These are phyloP conservation scores for Megamerina dolium DNA, from an alignment of 2,888 invertebrate genomes.

Conservation along the genomic window DNA sequence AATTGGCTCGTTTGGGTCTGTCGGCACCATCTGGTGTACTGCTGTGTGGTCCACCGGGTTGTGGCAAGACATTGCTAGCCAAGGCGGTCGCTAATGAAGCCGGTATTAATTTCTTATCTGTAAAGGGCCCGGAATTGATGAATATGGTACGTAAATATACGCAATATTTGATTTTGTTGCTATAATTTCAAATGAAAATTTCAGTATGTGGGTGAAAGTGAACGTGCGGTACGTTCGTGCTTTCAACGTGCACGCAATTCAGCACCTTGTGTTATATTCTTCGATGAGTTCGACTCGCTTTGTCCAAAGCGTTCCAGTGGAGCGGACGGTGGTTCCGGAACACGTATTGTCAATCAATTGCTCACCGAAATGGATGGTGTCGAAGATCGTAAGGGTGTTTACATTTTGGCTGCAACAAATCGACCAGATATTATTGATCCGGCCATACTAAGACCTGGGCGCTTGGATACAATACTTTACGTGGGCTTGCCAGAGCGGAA, in stretches of 20 bases:
- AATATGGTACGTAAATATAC: constrained; percentile 70
- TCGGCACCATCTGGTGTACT: constrained; percentile 82
- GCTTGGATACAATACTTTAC: constrained; percentile 83
- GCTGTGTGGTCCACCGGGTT: constrained; percentile 95
- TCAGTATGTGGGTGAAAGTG: constrained; percentile 97
- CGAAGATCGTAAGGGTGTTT: constrained; percentile 85
- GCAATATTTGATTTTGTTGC: not conserved
- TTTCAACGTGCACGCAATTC: constrained; percentile 93
- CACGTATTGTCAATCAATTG: constrained; percentile 91
- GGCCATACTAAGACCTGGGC: constrained; percentile 81
- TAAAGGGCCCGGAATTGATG: constrained; percentile 95
- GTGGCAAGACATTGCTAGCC: constrained; percentile 92
- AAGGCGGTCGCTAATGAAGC: constrained; percentile 99
- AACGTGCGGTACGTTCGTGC: constrained; percentile 91
- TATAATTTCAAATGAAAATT: constrained; percentile 21
- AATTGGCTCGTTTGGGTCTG: constrained; percentile 72
- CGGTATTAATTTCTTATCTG: constrained; percentile 96
- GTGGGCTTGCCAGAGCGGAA: constrained; percentile 76
- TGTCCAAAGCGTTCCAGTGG: constrained; percentile 83
- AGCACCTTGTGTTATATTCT: constrained; percentile 96
- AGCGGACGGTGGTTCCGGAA: constrained; percentile 65
- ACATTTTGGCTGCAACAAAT: constrained; percentile 93
- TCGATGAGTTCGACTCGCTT: constrained; percentile 95
- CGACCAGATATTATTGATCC: constrained; percentile 95
- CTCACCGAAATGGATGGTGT: constrained; percentile 98